These are phyloP conservation scores for Belgica antarctica DNA, from an alignment of 2,888 invertebrate species.

Conservation along the genomic window DNA sequence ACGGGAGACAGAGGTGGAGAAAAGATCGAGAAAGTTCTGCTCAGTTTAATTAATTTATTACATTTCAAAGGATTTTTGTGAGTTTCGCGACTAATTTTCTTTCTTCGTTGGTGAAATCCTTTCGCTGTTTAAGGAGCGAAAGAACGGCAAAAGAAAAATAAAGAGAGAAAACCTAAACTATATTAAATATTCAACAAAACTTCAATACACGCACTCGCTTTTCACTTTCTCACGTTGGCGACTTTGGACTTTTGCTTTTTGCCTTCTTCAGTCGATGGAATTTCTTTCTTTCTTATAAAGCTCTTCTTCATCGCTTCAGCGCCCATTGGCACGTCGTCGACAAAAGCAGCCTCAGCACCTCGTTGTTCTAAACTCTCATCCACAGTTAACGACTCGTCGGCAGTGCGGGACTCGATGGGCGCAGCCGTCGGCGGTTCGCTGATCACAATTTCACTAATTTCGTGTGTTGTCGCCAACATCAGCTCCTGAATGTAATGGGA, in stretches of 20 bases:
- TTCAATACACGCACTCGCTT: neutral
- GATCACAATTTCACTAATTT: constrained; percentile 43
- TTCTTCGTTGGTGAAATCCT: neutral
- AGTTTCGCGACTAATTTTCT: neutral
- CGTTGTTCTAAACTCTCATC: neutral
- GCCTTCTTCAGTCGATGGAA: constrained; percentile 31
- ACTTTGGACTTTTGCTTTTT: constrained; percentile 38
- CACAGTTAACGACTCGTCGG: neutral
- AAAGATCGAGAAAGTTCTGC: too few species aligned
- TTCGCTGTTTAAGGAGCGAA: too few species aligned
- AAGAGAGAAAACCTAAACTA: constrained; percentile 8
- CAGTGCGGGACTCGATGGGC: neutral
- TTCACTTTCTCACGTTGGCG: constrained; percentile 29
- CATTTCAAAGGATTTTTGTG: neutral
- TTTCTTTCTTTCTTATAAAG: constrained; percentile 39
- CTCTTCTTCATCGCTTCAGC: constrained; percentile 34
- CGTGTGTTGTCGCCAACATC: constrained; percentile 58
- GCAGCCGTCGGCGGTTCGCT: neutral
- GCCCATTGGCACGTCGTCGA: neutral
- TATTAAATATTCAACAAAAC: constrained; percentile 12
- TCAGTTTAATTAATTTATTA: constrained; percentile 3
- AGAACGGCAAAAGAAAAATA: too few species aligned
- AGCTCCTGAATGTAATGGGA: constrained; percentile 69
- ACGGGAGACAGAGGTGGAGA: too few species aligned
- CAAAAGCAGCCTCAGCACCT: constrained; percentile 18